Conservation (phyloP, 1,140 invertebrate species). For the Geopemphigus sp. region DNA sequence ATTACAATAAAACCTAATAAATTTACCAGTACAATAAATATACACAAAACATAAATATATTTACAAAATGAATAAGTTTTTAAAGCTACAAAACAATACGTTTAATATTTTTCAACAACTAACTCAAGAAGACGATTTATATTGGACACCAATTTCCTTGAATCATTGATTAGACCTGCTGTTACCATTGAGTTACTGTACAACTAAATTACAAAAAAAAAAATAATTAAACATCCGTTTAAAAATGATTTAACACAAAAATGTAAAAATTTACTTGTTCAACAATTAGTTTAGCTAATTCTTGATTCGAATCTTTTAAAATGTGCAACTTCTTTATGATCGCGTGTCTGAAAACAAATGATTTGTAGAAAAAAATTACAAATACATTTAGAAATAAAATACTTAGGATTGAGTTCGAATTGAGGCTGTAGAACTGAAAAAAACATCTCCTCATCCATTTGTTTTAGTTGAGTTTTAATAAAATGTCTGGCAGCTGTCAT, state of each 20-base stretch:
- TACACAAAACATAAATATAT: neutral
- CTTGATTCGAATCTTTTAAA: conserved; percentile 70
- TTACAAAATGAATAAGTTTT: conserved; percentile 32
- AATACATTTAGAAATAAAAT: conserved; percentile 56
- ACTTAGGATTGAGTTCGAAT: conserved; percentile 86
- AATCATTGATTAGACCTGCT: conserved; percentile 91
- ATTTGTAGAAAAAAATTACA: conserved; percentile 41
- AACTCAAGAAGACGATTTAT: conserved; percentile 84
- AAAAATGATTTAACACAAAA: neutral
- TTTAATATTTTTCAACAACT: conserved; percentile 77
- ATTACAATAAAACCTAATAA: too few species aligned
- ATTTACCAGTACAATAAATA: neutral
- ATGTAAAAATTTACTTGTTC: conserved; percentile 68
- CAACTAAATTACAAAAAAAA: conserved; percentile 62
- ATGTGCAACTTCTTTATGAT: conserved; percentile 85
- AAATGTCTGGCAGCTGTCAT: conserved; percentile 95
- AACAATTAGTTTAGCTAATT: conserved; percentile 78
- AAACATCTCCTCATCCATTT: conserved; percentile 79
- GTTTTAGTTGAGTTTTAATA: conserved; percentile 81
- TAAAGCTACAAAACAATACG: neutral
- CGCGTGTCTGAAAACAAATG: conserved; percentile 68
- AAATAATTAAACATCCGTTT: neutral
- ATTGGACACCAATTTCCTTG: conserved; percentile 74
- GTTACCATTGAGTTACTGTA: conserved; percentile 93
- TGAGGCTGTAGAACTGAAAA: conserved; percentile 85